A percentile compares a stretch with the other conserved stretches of the same genome.
phyloP scores from a whole-genome alignment of 2,888 invertebrate genomes.

The Dione juno region DNA sequence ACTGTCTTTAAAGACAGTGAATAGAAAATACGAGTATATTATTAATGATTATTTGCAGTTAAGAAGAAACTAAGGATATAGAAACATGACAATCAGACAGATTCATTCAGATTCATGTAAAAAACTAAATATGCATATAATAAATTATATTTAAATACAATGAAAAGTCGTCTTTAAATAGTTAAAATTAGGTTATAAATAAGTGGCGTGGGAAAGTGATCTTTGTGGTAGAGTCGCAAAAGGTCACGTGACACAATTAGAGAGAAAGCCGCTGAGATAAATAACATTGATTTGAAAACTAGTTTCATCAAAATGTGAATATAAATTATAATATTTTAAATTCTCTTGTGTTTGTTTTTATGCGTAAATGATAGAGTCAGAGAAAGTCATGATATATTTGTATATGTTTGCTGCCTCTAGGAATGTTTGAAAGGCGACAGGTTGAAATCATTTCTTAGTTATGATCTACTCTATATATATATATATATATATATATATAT shows the following conservation, averaged over 20 bases:
- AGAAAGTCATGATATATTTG: no score
- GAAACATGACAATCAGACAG: not conserved
- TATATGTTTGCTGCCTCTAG: no score
- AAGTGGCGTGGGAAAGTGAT: constrained; percentile 62
- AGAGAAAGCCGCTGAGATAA: constrained; percentile 21
- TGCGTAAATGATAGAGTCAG: no score
- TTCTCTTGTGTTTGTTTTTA: no score
- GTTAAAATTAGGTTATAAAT: not conserved
- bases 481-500: no score
- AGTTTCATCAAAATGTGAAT: not conserved
- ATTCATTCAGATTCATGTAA: not conserved
- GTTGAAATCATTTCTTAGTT: no score
- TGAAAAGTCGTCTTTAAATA: not conserved
- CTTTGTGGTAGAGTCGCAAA: constrained; percentile 47
- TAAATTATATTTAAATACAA: not conserved
- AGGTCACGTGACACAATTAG: constrained; percentile 23
- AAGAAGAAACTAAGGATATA: no score
- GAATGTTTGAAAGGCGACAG: no score
- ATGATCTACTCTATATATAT: no score
- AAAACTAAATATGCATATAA: not conserved
- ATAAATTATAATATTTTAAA: not conserved
- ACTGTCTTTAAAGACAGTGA: no score
- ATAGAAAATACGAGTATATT: no score
- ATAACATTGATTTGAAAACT: constrained; percentile 17
- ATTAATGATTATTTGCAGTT: no score